Percentiles rank a stretch among this genome's conserved stretches.
Conservation (phyloP, 1,140 invertebrate species). For the Eriocheir sinensis region DNA sequence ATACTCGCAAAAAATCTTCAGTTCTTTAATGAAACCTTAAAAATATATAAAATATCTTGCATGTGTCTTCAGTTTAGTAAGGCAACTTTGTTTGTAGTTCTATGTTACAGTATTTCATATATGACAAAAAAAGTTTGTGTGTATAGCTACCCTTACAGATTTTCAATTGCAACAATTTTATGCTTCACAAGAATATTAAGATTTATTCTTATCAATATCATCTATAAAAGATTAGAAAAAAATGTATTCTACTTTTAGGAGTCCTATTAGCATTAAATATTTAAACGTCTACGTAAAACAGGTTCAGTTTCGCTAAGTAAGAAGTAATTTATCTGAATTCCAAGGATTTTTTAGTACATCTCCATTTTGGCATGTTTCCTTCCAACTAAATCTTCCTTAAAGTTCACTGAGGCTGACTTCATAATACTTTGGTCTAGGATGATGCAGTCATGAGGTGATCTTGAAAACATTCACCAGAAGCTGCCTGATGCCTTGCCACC, state of each 20-base stretch:
- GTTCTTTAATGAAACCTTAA: too few species aligned
- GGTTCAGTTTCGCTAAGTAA: background rate
- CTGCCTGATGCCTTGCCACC: constrained; percentile 78
- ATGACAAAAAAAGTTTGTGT: background rate
- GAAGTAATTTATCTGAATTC: background rate
- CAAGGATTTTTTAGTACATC: background rate
- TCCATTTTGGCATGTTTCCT: background rate
- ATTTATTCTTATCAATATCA: background rate
- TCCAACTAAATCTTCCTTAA: background rate
- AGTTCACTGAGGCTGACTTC: background rate
- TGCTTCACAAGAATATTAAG: background rate
- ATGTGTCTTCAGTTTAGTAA: background rate
- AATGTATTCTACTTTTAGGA: background rate
- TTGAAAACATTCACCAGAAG: constrained; percentile 74
- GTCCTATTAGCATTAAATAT: background rate
- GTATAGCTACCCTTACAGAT: background rate
- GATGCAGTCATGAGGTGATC: background rate
- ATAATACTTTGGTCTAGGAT: background rate
- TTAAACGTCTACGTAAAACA: background rate
- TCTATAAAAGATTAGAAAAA: background rate
- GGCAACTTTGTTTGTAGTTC: constrained; percentile 1
- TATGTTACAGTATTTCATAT: background rate
- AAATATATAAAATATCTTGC: background rate
- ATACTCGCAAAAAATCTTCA: background rate
- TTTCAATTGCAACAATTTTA: background rate